Evolutionary conservation across 2,888 invertebrate species (phyloP).

Genomic region (Megaustenia siamemsis): DNA sequence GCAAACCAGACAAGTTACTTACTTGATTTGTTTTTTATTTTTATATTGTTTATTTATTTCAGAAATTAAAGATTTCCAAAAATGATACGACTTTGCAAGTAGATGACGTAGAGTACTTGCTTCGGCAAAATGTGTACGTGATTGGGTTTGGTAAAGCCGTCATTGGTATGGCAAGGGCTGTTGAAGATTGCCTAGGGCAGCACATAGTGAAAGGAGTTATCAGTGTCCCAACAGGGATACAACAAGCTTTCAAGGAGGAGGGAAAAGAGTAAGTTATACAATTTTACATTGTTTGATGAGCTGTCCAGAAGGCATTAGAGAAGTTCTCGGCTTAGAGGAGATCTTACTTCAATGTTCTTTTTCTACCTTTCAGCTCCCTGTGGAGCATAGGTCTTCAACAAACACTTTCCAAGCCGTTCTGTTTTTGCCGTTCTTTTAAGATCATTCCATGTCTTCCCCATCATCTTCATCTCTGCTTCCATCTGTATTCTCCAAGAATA

Average conservation of each 20-base stretch:
- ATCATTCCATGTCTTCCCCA: no score
- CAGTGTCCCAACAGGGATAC: conserved; percentile 86
- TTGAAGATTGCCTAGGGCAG: conserved; percentile 85
- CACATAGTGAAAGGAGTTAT: conserved; percentile 86
- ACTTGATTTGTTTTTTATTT: neutral
- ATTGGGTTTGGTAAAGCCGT: conserved; percentile 95
- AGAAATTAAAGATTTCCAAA: neutral
- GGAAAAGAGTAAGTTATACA: conserved; percentile 67
- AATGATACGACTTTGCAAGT: conserved; percentile 57
- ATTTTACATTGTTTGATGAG: neutral
- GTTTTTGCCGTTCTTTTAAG: no score
- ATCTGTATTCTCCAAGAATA: no score
- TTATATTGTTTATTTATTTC: neutral
- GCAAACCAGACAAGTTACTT: neutral
- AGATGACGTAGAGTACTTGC: conserved; percentile 62
- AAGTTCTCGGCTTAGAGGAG: no score
- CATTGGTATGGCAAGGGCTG: conserved; percentile 89
- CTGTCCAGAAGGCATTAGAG: no score
- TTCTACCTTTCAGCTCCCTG: no score
- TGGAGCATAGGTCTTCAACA: no score
- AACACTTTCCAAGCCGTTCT: no score
- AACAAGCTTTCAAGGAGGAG: conserved; percentile 64
- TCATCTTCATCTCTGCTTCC: no score
- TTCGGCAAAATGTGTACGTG: conserved; percentile 77
- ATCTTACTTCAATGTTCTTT: no score